Base-by-base conservation (phyloP, 1,140 invertebrate species). In the Euglossa dilemma region DNA sequence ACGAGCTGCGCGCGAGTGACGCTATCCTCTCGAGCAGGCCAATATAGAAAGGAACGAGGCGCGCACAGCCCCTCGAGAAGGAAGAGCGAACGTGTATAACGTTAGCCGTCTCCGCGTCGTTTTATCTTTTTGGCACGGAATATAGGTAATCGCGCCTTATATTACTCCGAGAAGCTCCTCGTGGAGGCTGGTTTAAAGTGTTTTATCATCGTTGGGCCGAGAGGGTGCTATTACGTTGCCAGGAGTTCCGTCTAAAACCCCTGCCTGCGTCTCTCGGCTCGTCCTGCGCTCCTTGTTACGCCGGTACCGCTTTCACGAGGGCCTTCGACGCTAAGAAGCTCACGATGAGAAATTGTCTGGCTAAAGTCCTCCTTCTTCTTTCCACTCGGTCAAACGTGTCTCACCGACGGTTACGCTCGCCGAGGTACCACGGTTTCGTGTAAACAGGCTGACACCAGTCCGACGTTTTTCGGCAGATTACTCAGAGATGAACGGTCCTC, bases 291-390 rank as follows among this genome's bases (percentile, higher is more conserved):
- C 11, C 28, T n/a, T 45, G 12, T 18, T 18, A 5, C 56, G 8
- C 54, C 50, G 56, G 18, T 63, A 56, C 20, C 25, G 43, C 50
- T 61, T 57, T 84, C 76, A 57, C 23, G 45, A 45, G 25, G 59
- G 69, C 71, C n/a, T 71, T 82, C 79, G 71, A 61, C 79, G 64
- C 45, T 81, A 87, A 85, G 83, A 85, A 82, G 84, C 84, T 87
- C 84, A 83, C 61, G 71, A 67, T 78, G 84, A 87, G 64, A 87
- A 86, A 87, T 85, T 80, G 75, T 80, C 84, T 80, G 75, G 70
- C 85, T 86, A 86, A 76, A 73, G n/a, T n/a, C n/a, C n/a, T 83
- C 56, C 59, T 57, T 66, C 75, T 66, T 45, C 47, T 45, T 84
- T 84, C 82, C 50, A 80, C 76, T 80, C 59, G 83, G 63, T 81